Evolutionary conservation across 1,140 invertebrate species (phyloP).

Genomic region (Conus betulinus): DNA sequence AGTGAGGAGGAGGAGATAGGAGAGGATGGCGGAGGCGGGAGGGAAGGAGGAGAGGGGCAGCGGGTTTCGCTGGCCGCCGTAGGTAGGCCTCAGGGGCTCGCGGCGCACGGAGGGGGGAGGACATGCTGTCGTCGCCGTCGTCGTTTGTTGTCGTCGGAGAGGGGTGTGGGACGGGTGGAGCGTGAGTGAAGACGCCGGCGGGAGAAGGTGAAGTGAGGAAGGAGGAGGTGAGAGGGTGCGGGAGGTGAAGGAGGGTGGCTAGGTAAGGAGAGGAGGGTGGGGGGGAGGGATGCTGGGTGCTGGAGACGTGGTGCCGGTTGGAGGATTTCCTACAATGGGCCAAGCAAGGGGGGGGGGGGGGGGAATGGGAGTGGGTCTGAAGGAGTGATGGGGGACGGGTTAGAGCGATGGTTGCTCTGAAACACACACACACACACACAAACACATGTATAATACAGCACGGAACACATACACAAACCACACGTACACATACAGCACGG

Average conservation of each 20-base stretch:
- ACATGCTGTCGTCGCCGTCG: too few relatives aligned
- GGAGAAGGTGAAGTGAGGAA: not conserved
- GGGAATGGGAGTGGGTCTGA: too few relatives aligned
- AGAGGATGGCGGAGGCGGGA: not conserved
- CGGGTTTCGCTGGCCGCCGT: not conserved
- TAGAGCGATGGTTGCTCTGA: not conserved
- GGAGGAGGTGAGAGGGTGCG: not conserved
- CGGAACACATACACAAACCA: too few relatives aligned
- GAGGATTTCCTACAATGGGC: too few relatives aligned
- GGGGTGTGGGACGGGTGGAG: too few relatives aligned
- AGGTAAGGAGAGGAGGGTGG: not conserved
- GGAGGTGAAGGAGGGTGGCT: not conserved
- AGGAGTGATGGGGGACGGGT: too few relatives aligned
- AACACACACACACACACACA: not conserved
- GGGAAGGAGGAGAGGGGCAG: not conserved
- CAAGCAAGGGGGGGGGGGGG: not conserved
- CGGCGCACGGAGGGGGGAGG: not conserved
- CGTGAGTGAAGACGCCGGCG: too few relatives aligned
- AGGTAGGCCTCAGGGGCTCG: not conserved
- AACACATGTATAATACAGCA: too few relatives aligned
- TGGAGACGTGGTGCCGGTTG: conserved; percentile 1
- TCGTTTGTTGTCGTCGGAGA: too few relatives aligned
- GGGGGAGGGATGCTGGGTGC: not conserved
- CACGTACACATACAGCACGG: too few relatives aligned
- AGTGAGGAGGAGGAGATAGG: too few relatives aligned